Evolutionary conservation across 2,888 invertebrate species (phyloP).

Genomic region (Hoplodrina blanda): DNA sequence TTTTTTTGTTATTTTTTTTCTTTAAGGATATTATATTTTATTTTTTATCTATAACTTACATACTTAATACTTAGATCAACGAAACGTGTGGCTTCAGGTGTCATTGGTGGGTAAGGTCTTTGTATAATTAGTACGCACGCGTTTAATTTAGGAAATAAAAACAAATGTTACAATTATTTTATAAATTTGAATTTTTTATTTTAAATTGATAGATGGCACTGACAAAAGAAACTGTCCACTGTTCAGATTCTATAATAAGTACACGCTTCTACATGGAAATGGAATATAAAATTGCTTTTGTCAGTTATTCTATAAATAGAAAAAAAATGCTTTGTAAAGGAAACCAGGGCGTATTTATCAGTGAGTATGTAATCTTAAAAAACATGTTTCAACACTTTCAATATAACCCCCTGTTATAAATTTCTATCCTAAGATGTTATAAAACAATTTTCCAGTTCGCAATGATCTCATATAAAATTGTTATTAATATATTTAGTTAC

Average conservation of each 20-base stretch:
- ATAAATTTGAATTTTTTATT: slow-evolving; percentile 65
- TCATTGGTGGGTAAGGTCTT: slow-evolving; percentile 89
- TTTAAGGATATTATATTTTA: slow-evolving; percentile 81
- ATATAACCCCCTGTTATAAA: slow-evolving; percentile 61
- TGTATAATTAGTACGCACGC: slow-evolving; percentile 83
- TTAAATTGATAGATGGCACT: slow-evolving; percentile 74
- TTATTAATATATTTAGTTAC: slow-evolving; percentile 67
- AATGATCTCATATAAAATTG: slow-evolving; percentile 73
- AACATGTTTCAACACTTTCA: slow-evolving; percentile 63
- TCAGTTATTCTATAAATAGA: slow-evolving; percentile 69
- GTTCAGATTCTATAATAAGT: slow-evolving; percentile 67
- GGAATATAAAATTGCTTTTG: slow-evolving; percentile 68
- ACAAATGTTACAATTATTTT: slow-evolving; percentile 64
- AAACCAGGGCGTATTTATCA: slow-evolving; percentile 52
- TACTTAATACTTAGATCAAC: slow-evolving; percentile 89
- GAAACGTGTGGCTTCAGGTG: slow-evolving; percentile 88
- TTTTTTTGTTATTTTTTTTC: slow-evolving; percentile 77
- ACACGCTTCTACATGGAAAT: slow-evolving; percentile 65
- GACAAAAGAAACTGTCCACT: slow-evolving; percentile 73
- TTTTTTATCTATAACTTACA: slow-evolving; percentile 88
- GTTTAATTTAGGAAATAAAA: slow-evolving; percentile 64
- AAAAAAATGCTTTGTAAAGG: slow-evolving; percentile 67
- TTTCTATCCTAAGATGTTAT: slow-evolving; percentile 65
- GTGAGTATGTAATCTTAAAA: slow-evolving; percentile 57
- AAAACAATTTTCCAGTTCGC: slow-evolving; percentile 64